Evolutionary conservation across 2,113 vertebrate species (phyloP).

Genomic region (Microcebus griseorufus): DNA sequence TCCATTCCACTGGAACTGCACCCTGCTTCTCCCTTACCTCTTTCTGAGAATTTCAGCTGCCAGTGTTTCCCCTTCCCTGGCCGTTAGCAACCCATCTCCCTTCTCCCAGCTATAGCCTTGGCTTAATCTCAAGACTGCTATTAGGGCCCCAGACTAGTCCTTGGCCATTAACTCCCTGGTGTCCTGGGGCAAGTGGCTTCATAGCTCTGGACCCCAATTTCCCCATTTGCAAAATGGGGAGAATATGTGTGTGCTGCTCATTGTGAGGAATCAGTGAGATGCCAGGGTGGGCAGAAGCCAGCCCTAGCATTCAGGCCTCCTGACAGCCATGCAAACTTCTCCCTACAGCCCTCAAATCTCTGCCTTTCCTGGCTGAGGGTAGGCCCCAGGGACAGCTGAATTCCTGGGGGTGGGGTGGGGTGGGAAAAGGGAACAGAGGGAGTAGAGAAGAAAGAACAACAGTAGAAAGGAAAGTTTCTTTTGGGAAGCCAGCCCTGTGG

Average conservation of each 20-base stretch:
- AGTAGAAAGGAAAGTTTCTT: conserved; percentile 44
- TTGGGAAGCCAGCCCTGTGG: background rate
- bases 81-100: conserved; percentile 25
- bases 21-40: conserved; percentile 27
- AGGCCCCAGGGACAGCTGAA: conserved; percentile 52
- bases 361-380: conserved; percentile 31
- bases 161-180: conserved; percentile 52
- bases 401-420: conserved; percentile 30
- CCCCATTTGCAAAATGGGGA: background rate
- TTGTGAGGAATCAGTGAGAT: conserved; percentile 25
- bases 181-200: background rate
- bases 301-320: background rate
- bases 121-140: conserved; percentile 59
- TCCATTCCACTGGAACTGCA: conserved; percentile 34
- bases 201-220: conserved; percentile 2
- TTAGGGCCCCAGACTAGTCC: conserved; percentile 20
- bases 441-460: conserved; percentile 54
- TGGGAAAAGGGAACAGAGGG: conserved; percentile 14
- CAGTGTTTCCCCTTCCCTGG: background rate
- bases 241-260: background rate
- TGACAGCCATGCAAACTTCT: background rate
- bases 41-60: conserved; percentile 58
- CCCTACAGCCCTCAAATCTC: background rate
- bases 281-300: background rate
- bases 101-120: conserved; percentile 44